These are phyloP conservation scores for Anarhynchus alexandrinus DNA, from an alignment of 2,113 vertebrate species.

Conservation along the genomic window DNA sequence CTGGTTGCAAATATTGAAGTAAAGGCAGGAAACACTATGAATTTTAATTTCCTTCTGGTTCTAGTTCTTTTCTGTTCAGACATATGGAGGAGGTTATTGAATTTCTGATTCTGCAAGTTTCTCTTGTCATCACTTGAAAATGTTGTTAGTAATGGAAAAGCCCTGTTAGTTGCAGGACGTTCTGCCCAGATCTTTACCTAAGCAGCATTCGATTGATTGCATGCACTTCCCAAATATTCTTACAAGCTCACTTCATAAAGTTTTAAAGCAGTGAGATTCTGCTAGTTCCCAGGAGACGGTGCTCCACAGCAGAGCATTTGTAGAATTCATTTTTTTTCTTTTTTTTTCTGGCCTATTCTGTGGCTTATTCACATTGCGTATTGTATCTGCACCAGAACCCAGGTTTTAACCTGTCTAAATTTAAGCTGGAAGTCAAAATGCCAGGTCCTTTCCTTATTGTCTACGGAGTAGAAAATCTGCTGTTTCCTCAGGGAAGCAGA, in stretches of 20 bases:
- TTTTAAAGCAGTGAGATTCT: not conserved
- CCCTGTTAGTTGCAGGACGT: not conserved
- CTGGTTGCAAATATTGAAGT: conserved; percentile 47
- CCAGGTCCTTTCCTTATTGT: not conserved
- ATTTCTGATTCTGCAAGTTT: conserved; percentile 43
- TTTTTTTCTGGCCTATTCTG: not conserved
- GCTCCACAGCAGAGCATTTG: not conserved
- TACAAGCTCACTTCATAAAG: not conserved
- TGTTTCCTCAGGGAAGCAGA: not conserved
- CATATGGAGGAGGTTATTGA: conserved; percentile 48
- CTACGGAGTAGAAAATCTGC: not conserved
- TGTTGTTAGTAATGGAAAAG: not conserved
- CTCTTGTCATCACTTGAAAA: conserved; percentile 26
- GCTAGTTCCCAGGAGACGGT: not conserved
- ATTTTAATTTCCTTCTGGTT: conserved; percentile 64
- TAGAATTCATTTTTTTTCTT: not conserved
- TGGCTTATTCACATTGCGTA: not conserved
- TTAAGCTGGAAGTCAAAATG: not conserved
- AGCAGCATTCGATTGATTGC: not conserved
- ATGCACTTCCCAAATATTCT: not conserved
- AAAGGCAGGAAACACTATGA: conserved; percentile 48
- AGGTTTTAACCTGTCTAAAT: not conserved
- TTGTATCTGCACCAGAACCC: not conserved
- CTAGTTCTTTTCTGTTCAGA: conserved; percentile 37
- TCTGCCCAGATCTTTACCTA: not conserved